Conservation (phyloP, 2,113 vertebrate genomes). For the Brachypteracias leptosomus region DNA sequence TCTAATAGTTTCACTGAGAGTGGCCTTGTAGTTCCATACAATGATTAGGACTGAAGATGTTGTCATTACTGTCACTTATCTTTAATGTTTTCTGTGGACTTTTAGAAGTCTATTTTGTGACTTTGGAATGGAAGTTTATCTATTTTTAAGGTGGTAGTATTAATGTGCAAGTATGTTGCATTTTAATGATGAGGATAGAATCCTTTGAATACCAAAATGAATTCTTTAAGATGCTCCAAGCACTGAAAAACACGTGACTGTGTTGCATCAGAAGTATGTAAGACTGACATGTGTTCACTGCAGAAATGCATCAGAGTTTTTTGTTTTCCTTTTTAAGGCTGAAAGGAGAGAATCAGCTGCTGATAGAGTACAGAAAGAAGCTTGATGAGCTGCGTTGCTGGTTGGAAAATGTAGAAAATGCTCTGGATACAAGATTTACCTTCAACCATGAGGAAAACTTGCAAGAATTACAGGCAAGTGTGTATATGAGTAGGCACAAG, state of each 20-base stretch:
- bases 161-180: not conserved
- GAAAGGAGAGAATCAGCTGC: slow-evolving; percentile 75
- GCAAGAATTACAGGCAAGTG: slow-evolving; percentile 83
- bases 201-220: not conserved
- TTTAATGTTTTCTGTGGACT: not conserved
- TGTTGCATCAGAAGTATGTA: not conserved
- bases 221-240: not conserved
- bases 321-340: slow-evolving; percentile 72
- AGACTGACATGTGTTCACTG: not conserved
- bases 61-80: not conserved
- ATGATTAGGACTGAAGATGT: not conserved
- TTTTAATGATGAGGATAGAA: not conserved
- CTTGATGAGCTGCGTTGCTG: slow-evolving; percentile 80
- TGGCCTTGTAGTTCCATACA: not conserved
- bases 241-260: not conserved
- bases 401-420: slow-evolving; percentile 81
- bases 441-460: slow-evolving; percentile 77
- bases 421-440: slow-evolving; percentile 67
- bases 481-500: not conserved
- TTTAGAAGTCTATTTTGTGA: not conserved
- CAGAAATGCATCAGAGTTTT: not conserved
- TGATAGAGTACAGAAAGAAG: slow-evolving; percentile 79
- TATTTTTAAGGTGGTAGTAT: not conserved
- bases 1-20: not conserved
- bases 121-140: not conserved